phyloP scores from a whole-genome alignment of 2,113 vertebrate species.

The Rostratula benghalensis region DNA sequence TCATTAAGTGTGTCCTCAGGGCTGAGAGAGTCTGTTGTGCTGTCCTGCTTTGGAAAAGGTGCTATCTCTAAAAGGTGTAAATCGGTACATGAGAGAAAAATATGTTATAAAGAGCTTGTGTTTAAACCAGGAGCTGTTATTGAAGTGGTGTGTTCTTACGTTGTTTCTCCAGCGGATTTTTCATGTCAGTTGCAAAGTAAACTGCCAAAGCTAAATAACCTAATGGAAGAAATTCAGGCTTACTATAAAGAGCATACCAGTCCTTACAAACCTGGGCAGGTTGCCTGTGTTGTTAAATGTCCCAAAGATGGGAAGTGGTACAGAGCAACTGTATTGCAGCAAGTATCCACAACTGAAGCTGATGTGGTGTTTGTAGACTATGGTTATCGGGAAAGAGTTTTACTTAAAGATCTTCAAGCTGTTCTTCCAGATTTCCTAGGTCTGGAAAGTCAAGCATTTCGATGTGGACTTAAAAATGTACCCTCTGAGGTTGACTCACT shows the following conservation, averaged over 20 bases:
- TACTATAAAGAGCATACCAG: slow-evolving; percentile 75
- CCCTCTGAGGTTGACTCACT: slow-evolving; percentile 19
- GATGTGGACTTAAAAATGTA: slow-evolving; percentile 78
- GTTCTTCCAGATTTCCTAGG: slow-evolving; percentile 76
- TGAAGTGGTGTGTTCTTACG: slow-evolving; percentile 76
- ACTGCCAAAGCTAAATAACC: slow-evolving; percentile 68
- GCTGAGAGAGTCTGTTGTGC: background rate
- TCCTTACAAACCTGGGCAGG: slow-evolving; percentile 71
- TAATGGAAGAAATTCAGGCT: slow-evolving; percentile 83
- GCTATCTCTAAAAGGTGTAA: background rate
- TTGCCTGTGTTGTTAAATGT: slow-evolving; percentile 80
- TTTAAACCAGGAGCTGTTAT: slow-evolving; percentile 81
- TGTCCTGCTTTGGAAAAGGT: background rate
- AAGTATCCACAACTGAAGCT: slow-evolving; percentile 37
- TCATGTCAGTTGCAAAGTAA: slow-evolving; percentile 83
- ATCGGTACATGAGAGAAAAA: background rate
- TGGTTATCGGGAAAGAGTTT: slow-evolving; percentile 75
- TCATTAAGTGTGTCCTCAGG: background rate
- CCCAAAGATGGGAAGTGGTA: slow-evolving; percentile 81
- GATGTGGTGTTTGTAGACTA: slow-evolving; percentile 84
- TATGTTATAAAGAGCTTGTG: slow-evolving; percentile 66
- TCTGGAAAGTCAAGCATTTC: slow-evolving; percentile 85
- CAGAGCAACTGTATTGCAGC: slow-evolving; percentile 76
- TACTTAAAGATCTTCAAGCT: slow-evolving; percentile 73
- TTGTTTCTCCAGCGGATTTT: slow-evolving; percentile 82